Percentiles rank a stretch among this genome's conserved stretches.
Conservation (phyloP, 1,140 invertebrate genomes). For the Drosophila parvula region DNA sequence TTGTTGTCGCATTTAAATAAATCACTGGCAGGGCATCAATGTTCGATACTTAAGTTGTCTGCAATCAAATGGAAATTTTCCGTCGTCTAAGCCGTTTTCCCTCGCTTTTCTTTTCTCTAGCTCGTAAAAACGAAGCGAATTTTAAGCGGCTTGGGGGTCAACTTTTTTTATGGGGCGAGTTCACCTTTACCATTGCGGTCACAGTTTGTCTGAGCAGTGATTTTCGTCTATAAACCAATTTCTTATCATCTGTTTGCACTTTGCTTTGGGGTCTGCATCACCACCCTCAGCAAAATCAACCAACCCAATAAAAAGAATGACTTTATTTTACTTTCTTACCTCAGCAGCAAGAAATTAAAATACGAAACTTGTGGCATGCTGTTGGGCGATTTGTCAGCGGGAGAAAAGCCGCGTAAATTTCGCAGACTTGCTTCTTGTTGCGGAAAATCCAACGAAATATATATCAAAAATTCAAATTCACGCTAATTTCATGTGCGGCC, state of each 20-base stretch:
- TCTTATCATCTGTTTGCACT: conserved; percentile 36
- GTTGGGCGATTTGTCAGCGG: conserved; percentile 8
- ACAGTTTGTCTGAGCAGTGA: conserved; percentile 3
- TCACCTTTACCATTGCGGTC: conserved; percentile 11
- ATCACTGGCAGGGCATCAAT: neutral
- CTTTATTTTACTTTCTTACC: conserved; percentile 16
- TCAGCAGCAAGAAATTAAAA: neutral
- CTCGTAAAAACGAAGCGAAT: conserved; percentile 12
- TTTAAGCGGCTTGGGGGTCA: conserved; percentile 13
- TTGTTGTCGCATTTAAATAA: neutral
- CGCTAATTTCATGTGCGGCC: conserved; percentile 14
- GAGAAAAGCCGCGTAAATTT: neutral
- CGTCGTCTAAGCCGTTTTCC: no score
- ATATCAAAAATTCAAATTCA: neutral
- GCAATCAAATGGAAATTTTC: neutral
- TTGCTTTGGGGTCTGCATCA: neutral
- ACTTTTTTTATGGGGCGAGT: conserved; percentile 15
- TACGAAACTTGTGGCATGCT: conserved; percentile 12
- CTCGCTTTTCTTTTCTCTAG: neutral
- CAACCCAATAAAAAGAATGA: conserved; percentile 6
- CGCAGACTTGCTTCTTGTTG: neutral
- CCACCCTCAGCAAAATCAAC: neutral
- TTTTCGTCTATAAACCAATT: conserved; percentile 22
- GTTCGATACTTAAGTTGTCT: neutral
- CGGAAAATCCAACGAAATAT: conserved; percentile 8